Evolutionary conservation across 2,888 invertebrate genomes (phyloP), one percentile per base, ranked within the genome.

Genomic region (Nemotelus pantherinus): DNA sequence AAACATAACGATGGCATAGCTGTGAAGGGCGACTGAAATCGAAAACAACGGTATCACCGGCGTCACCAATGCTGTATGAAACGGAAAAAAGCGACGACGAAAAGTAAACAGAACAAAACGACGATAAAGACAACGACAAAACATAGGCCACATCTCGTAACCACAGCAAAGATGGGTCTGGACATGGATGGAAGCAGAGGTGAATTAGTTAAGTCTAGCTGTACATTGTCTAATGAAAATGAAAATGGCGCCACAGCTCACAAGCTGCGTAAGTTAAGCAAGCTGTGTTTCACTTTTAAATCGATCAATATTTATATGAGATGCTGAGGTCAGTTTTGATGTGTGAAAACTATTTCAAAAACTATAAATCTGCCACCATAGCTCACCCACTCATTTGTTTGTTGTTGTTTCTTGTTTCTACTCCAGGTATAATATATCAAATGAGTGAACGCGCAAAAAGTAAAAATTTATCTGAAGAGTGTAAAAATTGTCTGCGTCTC

Each of bases 81-180:
- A 60, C 44, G 9, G 47, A 47, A 47, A 65, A 55, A 39, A 47
- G 43, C 70, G 10, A 55, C 41, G 70, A 53, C 70, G n/a, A 55
- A 6, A 41, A 70, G 43, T 10, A 2, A 63, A 5, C 5, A 63
- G 53, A 10, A 53, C 6, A 43, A 41, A 63, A 10, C 43, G 43
- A 70, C 60, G 55, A 65, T 41, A 65, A 65, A 7, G 63, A 9
- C 63, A 25, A 63, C 63, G 41, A 63, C 65, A 47, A 25, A 47
- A 25, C 7, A 10, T n/a, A 44, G 55, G 5, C 44, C 57, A 71
- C 25, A 25, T 25, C 25, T 25, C 25, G 25, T 25, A 25, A 55
- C 57, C 70, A 57, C 44, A 71, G 70, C 57, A 25, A 72, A 39
- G 72, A 72, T 47, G 58, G 47, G 7, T 72, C 50, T 72, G 25